Evolutionary conservation across 2,797 vertebrate species (phyloP).

Genomic region (Sebastes oblongus): DNA sequence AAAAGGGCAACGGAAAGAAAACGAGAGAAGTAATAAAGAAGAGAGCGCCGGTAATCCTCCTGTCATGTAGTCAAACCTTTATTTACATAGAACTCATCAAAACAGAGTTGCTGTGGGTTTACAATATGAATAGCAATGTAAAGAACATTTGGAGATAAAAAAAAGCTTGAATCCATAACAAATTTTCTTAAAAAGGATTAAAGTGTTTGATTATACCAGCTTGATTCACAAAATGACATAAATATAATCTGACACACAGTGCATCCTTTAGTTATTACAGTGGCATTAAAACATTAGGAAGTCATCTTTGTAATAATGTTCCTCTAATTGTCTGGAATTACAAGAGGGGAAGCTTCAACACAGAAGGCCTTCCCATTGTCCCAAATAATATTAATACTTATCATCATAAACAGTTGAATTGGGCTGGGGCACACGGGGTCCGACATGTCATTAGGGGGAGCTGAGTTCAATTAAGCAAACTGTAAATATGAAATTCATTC

Average conservation of each 20-base stretch:
- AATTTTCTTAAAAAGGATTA: background rate
- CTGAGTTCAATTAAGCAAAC: background rate
- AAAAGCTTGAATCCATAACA: background rate
- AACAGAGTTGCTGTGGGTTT: background rate
- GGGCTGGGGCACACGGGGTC: background rate
- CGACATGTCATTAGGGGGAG: constrained; percentile 25
- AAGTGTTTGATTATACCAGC: background rate
- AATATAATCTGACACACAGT: background rate
- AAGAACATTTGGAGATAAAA: background rate
- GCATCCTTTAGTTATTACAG: background rate
- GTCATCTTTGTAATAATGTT: background rate
- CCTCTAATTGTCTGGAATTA: background rate
- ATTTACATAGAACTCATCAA: background rate
- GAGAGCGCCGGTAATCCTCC: background rate
- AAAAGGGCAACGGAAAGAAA: background rate
- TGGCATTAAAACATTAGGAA: background rate
- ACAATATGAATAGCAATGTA: background rate
- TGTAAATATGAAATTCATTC: background rate
- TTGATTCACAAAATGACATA: background rate
- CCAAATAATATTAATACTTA: constrained; percentile 6
- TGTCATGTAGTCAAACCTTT: background rate
- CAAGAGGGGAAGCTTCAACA: background rate
- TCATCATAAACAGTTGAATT: constrained; percentile 9
- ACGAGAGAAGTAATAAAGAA: background rate
- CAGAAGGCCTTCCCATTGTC: background rate